phyloP scores from a whole-genome alignment of 2,888 invertebrate species.

The Morpho deidamia region DNA sequence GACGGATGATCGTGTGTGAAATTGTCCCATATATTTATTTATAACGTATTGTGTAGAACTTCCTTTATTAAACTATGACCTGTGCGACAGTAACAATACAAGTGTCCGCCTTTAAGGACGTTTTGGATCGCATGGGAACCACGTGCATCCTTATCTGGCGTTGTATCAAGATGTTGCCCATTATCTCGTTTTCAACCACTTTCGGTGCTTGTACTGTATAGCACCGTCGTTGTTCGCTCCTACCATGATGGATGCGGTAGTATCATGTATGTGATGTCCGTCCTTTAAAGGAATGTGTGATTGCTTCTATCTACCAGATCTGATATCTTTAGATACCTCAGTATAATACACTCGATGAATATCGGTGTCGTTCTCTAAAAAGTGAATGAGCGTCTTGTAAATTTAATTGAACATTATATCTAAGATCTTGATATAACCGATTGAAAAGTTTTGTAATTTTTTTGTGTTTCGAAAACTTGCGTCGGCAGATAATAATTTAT shows the following conservation, averaged over 20 bases:
- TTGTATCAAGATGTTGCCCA: constrained; percentile 75
- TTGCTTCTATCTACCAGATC: constrained; percentile 18
- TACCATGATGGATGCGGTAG: constrained; percentile 72
- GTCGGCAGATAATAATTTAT: no score
- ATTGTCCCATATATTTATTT: no score
- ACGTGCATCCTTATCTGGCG: constrained; percentile 60
- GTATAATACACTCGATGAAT: constrained; percentile 2
- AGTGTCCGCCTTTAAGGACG: constrained; percentile 33
- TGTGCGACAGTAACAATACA: constrained; percentile 34
- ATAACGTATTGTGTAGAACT: background rate
- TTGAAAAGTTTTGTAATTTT: no score
- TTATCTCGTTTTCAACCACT: constrained; percentile 70
- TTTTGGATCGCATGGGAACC: constrained; percentile 67
- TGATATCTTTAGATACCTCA: constrained; percentile 3
- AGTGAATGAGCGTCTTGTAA: no score
- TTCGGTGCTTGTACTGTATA: constrained; percentile 56
- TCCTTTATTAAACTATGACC: constrained; percentile 51
- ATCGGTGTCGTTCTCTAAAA: background rate
- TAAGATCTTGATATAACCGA: background rate
- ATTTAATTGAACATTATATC: background rate
- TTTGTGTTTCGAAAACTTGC: no score
- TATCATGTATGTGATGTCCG: constrained; percentile 39
- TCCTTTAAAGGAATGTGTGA: constrained; percentile 19
- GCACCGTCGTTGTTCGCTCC: constrained; percentile 53
- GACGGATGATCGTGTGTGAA: no score